A percentile compares a stretch with the other conserved stretches of the same genome.
Conservation (phyloP, 2,797 vertebrate species). For the Aldrovandia affinis region DNA sequence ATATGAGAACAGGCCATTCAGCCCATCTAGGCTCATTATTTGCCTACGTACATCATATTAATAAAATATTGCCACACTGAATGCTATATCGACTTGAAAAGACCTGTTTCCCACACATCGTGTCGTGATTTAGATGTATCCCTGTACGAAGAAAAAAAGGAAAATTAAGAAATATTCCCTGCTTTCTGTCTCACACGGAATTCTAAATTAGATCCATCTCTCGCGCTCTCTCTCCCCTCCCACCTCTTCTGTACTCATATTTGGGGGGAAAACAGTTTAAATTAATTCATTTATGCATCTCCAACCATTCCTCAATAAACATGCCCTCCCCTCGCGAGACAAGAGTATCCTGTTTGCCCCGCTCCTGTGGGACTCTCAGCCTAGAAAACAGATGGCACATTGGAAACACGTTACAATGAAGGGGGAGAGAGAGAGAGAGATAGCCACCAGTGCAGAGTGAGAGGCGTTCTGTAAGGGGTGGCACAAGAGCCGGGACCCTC, state of each 20-base stretch:
- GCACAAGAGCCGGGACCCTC: background rate
- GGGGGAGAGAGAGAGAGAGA: conserved; percentile 42
- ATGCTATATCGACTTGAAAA: background rate
- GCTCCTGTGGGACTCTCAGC: conserved; percentile 70
- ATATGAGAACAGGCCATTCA: conserved; percentile 35
- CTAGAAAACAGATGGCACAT: conserved; percentile 75
- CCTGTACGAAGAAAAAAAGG: conserved; percentile 66
- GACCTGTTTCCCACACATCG: background rate
- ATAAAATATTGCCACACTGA: background rate
- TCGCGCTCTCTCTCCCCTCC: conserved; percentile 44
- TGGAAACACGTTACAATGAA: conserved; percentile 65
- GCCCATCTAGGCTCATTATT: conserved; percentile 31
- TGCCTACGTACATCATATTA: conserved; percentile 19
- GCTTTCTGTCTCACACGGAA: background rate
- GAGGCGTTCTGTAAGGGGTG: conserved; percentile 19
- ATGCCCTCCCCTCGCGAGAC: conserved; percentile 63
- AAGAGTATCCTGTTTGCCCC: conserved; percentile 74
- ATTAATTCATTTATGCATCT: conserved; percentile 82
- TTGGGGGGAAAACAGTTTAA: conserved; percentile 75
- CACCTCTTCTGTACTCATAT: conserved; percentile 70
- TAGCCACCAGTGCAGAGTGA: conserved; percentile 21
- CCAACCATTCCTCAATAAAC: conserved; percentile 36
- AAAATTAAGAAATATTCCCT: background rate
- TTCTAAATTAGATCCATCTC: conserved; percentile 6
- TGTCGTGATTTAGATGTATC: conserved; percentile 61